Percentiles rank a stretch among this genome's conserved stretches.
Evolutionary conservation across 2,888 invertebrate genomes (phyloP).

Genomic region (Macrosoma leucophasiata): DNA sequence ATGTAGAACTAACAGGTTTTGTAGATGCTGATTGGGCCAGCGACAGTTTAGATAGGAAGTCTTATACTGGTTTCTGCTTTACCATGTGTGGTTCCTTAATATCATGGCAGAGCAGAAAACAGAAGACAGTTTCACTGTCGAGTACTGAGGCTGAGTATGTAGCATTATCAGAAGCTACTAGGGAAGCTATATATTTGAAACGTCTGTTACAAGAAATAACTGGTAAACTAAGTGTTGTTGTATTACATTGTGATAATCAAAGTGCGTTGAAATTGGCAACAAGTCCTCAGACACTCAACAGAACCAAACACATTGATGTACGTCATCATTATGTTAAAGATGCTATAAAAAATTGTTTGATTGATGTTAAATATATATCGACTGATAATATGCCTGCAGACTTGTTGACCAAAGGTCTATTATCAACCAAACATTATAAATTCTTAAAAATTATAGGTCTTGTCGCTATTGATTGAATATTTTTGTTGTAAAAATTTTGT

Average conservation of each 20-base stretch:
- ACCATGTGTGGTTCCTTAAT: slow-evolving; percentile 6
- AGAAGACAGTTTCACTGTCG: slow-evolving; percentile 8
- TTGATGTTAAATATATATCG: slow-evolving; percentile 7
- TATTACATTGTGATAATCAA: slow-evolving; percentile 12
- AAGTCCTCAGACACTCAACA: slow-evolving; percentile 7
- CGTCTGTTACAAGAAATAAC: slow-evolving; percentile 6
- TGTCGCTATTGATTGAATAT: neutral
- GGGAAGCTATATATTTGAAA: slow-evolving; percentile 11
- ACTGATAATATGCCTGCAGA: slow-evolving; percentile 10
- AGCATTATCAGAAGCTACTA: slow-evolving; percentile 8
- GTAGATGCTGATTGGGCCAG: slow-evolving; percentile 24
- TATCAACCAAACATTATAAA: slow-evolving; percentile 7
- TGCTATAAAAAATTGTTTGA: slow-evolving; percentile 3
- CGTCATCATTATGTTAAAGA: slow-evolving; percentile 9
- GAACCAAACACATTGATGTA: slow-evolving; percentile 11
- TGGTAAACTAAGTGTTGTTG: slow-evolving; percentile 2
- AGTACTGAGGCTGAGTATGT: slow-evolving; percentile 13
- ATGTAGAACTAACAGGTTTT: slow-evolving; percentile 17
- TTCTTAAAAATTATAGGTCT: slow-evolving; percentile 1
- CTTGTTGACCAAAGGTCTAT: slow-evolving; percentile 7
- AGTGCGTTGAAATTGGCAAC: slow-evolving; percentile 11
- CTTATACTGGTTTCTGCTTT: slow-evolving; percentile 8
- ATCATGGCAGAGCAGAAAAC: slow-evolving; percentile 11
- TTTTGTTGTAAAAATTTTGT: neutral
- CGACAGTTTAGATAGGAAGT: slow-evolving; percentile 3